Percentiles rank a stretch among this genome's conserved stretches.
These are phyloP conservation scores for Acanthiza pusilla DNA, from an alignment of 2,797 vertebrate species.

Conservation along the genomic window DNA sequence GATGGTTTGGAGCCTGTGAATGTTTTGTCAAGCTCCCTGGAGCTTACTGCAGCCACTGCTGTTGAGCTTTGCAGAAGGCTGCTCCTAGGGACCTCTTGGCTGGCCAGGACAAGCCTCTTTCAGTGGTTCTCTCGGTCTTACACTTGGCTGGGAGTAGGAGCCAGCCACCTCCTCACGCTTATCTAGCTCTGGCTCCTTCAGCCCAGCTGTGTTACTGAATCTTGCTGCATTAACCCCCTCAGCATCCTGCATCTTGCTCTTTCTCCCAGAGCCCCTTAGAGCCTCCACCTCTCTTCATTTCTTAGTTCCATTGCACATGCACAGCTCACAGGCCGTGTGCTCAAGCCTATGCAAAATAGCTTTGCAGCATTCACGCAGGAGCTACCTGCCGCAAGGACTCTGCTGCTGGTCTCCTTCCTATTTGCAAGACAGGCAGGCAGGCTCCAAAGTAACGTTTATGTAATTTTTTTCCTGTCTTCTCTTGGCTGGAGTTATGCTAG, in stretches of 20 bases:
- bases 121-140: fast-evolving
- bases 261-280: not conserved
- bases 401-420: not conserved
- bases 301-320: fast-evolving
- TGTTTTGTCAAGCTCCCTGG: not conserved
- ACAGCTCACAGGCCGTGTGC: not conserved
- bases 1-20: not conserved
- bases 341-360: not conserved
- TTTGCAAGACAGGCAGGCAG: not conserved
- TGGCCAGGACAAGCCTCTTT: not conserved
- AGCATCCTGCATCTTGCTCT: not conserved
- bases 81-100: not conserved
- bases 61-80: not conserved
- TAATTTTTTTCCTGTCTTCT: not conserved
- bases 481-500: not conserved
- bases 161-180: not conserved
- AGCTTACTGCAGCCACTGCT: not conserved
- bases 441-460: not conserved
- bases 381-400: not conserved
- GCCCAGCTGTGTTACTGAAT: not conserved
- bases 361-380: fast-evolving
- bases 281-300: not conserved
- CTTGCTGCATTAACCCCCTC: not conserved
- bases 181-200: not conserved
- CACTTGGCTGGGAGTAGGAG: not conserved